A percentile compares a stretch with the other conserved stretches of the same genome.
Conservation (phyloP, 64 coral and sea anemone species). For the Actinia tenebrosa region DNA sequence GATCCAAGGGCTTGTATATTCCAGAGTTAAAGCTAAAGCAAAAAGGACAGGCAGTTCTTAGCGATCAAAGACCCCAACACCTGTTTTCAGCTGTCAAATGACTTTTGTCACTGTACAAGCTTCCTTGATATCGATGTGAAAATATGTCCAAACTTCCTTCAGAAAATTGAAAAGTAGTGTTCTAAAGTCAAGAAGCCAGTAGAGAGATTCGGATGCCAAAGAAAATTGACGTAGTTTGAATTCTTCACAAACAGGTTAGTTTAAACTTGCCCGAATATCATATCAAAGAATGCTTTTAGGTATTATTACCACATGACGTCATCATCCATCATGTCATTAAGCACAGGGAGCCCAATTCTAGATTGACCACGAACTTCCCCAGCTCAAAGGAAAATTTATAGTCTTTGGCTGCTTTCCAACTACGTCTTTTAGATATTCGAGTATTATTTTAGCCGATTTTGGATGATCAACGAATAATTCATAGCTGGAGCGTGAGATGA, state of each 20-base stretch:
- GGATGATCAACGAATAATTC: no score
- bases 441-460: no score
- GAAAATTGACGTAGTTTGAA: not conserved
- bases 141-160: not conserved
- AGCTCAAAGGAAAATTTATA: no score
- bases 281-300: not conserved
- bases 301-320: not conserved
- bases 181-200: not conserved
- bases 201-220: not conserved
- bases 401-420: no score
- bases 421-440: no score
- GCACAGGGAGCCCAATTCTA: constrained; percentile 11
- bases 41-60: not conserved
- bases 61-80: not conserved
- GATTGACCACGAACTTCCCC: not conserved
- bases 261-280: constrained; percentile 23
- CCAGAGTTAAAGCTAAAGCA: not conserved
- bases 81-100: not conserved
- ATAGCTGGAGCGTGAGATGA: no score
- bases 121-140: not conserved
- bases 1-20: not conserved
- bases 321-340: not conserved
- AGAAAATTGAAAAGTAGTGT: not conserved
- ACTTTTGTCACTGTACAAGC: not conserved
- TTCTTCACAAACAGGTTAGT: not conserved